Conservation (phyloP, 2,797 vertebrate species). For the Melanogrammus aeglefinus region DNA sequence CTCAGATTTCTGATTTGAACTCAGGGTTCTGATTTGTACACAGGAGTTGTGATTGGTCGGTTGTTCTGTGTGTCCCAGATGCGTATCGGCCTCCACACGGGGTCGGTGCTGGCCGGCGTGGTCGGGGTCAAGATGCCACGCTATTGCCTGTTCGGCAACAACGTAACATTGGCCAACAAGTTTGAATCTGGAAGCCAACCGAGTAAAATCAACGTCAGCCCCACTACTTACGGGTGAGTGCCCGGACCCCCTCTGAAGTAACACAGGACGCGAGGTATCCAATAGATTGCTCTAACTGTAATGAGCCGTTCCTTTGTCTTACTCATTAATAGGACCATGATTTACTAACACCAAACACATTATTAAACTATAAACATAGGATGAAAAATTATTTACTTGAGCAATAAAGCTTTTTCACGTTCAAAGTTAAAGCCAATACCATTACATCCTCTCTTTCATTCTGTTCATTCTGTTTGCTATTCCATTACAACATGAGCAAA, state of each 20-base stretch:
- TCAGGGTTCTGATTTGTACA: no score
- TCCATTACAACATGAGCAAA: not conserved
- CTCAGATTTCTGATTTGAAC: no score
- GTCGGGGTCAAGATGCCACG: constrained; percentile 98
- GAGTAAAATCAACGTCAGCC: constrained; percentile 93
- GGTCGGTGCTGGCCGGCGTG: constrained; percentile 94
- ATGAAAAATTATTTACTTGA: not conserved
- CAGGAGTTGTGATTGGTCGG: not conserved
- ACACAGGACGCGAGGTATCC: not conserved
- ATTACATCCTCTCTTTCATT: not conserved
- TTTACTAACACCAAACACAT: not conserved
- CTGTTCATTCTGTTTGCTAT: not conserved
- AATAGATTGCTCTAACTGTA: not conserved
- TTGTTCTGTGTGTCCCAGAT: constrained; percentile 75
- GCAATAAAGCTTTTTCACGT: not conserved
- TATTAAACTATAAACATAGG: not conserved
- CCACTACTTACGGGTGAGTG: constrained; percentile 75
- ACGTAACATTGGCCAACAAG: constrained; percentile 96
- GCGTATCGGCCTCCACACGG: constrained; percentile 95
- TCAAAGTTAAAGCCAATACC: not conserved
- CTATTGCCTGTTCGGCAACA: constrained; percentile 99
- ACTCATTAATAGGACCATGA: not conserved
- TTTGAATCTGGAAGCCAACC: constrained; percentile 95
- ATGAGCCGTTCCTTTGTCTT: not conserved
- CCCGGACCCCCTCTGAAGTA: not conserved